Conservation (phyloP, 1,140 invertebrate genomes). For the Portunus trituberculatus region DNA sequence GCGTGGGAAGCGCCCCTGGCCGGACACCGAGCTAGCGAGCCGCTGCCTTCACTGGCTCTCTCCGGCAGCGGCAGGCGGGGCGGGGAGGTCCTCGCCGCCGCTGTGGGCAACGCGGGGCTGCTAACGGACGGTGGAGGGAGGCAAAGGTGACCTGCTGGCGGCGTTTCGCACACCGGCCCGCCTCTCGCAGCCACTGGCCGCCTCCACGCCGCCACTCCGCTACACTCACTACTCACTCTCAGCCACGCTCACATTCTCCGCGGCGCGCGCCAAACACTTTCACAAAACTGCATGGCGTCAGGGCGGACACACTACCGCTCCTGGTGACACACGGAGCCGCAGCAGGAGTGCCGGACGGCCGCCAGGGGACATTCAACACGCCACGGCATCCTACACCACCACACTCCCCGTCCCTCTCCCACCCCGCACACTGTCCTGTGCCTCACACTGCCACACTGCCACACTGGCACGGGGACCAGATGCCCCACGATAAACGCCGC, state of each 20-base stretch:
- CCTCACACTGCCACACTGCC: too few species aligned
- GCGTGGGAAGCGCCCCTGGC: background rate
- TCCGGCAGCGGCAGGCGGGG: background rate
- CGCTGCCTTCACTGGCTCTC: background rate
- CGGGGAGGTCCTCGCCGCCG: background rate
- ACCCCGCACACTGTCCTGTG: background rate
- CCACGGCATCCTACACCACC: background rate
- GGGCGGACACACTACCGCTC: background rate
- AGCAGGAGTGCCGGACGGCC: background rate
- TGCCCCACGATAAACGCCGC: too few species aligned
- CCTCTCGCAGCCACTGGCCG: background rate
- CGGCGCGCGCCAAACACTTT: background rate
- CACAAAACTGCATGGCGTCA: background rate
- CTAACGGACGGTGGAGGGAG: background rate
- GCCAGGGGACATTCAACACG: background rate
- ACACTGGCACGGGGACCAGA: too few species aligned
- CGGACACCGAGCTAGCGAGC: background rate
- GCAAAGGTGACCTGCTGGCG: background rate
- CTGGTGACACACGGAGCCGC: background rate
- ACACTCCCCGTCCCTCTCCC: background rate
- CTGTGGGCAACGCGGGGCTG: background rate
- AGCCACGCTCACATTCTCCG: background rate
- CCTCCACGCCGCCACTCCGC: background rate
- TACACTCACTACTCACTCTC: background rate
- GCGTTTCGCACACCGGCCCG: too few species aligned